phyloP scores from a whole-genome alignment of 2,888 invertebrate species.

The Listrodromus nycthemerus region DNA sequence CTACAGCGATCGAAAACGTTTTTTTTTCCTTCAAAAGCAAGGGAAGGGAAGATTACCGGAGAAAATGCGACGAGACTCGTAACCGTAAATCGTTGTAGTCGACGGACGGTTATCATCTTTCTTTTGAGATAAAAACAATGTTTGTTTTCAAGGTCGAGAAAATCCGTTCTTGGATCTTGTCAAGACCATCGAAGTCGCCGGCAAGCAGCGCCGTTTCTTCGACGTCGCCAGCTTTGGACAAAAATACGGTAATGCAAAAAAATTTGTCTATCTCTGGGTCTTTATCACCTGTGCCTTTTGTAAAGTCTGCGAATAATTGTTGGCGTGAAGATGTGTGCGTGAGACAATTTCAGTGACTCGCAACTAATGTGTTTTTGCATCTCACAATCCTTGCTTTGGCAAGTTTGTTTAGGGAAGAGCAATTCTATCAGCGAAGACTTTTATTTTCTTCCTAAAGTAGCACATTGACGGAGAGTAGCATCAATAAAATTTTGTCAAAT shows the following conservation, averaged over 20 bases:
- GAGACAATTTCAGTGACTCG: too few relatives aligned
- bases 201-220: constrained; percentile 91
- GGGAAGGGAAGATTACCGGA: background rate
- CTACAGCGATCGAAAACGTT: background rate
- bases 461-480: too few relatives aligned
- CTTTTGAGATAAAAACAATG: background rate
- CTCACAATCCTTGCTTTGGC: too few relatives aligned
- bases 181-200: constrained; percentile 87
- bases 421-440: too few relatives aligned
- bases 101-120: background rate
- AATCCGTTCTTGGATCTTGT: constrained; percentile 89
- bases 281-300: background rate
- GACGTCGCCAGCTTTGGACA: constrained; percentile 90
- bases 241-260: constrained; percentile 89
- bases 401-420: too few relatives aligned
- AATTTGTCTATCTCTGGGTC: constrained; percentile 24
- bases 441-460: too few relatives aligned
- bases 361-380: too few relatives aligned
- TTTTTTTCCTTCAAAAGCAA: background rate
- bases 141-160: constrained; percentile 81
- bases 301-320: background rate
- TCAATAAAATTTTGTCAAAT: too few relatives aligned
- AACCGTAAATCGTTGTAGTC: constrained; percentile 1
- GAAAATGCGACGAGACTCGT: background rate
- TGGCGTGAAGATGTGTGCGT: too few relatives aligned